A percentile compares a stretch with the other conserved stretches of the same genome.
phyloP scores from a whole-genome alignment of 2,113 vertebrate genomes.

The Aplodontia rufa region DNA sequence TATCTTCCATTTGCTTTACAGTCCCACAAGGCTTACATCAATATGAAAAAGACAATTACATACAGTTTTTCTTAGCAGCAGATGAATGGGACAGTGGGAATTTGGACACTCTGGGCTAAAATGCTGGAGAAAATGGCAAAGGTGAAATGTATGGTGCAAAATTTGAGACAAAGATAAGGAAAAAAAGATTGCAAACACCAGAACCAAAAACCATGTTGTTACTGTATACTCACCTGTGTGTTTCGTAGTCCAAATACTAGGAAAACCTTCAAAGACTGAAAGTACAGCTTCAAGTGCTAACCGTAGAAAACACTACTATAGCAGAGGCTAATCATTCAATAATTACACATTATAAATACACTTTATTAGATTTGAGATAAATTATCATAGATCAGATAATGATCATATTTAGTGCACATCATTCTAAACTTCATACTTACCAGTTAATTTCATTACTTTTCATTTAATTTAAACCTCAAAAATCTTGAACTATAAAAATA shows the following conservation, averaged over 20 bases:
- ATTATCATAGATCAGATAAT: background rate
- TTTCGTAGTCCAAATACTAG: background rate
- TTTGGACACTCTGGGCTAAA: background rate
- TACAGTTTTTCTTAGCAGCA: background rate
- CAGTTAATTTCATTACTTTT: background rate
- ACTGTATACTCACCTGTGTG: background rate
- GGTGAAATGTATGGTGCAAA: background rate
- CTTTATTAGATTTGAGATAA: background rate
- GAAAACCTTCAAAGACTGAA: background rate
- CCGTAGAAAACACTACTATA: background rate
- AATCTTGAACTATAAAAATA: background rate
- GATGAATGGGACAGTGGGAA: background rate
- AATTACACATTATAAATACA: background rate
- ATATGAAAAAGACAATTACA: background rate
- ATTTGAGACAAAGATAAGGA: background rate
- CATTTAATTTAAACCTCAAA: background rate
- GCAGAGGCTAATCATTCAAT: background rate
- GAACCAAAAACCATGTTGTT: background rate
- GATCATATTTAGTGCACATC: background rate
- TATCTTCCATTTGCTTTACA: background rate
- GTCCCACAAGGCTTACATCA: background rate
- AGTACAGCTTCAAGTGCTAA: background rate
- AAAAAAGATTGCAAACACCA: background rate
- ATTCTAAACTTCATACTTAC: background rate
- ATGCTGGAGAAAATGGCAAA: background rate